Conservation (phyloP, 2,797 vertebrate genomes). For the Cheirogaleus major region DNA sequence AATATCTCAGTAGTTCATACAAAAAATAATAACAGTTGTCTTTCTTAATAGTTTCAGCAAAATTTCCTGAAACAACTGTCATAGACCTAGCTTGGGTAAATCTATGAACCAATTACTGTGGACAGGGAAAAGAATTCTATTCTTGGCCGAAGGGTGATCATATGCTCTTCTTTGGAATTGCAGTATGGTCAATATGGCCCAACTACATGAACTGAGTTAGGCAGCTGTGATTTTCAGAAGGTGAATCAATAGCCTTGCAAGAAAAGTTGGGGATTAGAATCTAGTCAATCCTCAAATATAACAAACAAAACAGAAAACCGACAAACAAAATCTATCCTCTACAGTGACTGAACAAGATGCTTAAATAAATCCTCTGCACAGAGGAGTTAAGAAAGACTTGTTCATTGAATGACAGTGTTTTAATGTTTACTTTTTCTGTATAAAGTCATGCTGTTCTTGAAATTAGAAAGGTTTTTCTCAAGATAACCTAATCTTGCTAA, state of each 20-base stretch:
- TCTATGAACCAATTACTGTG: neutral
- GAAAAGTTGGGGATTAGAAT: neutral
- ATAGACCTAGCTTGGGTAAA: neutral
- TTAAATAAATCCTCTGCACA: neutral
- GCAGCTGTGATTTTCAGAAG: neutral
- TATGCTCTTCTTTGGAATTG: neutral
- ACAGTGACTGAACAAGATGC: neutral
- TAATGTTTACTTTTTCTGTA: neutral
- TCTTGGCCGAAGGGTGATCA: neutral
- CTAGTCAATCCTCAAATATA: neutral
- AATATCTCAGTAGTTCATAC: neutral
- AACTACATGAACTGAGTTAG: neutral
- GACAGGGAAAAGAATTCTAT: neutral
- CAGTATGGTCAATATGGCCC: neutral
- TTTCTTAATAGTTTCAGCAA: constrained; percentile 12
- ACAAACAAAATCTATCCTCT: neutral
- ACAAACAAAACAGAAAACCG: neutral
- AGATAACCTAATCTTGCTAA: neutral
- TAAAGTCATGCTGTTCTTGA: neutral
- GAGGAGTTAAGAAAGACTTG: neutral
- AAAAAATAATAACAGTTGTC: neutral
- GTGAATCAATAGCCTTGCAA: neutral
- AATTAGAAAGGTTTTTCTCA: neutral
- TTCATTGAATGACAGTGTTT: neutral
- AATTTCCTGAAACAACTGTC: neutral